phyloP scores from a whole-genome alignment of 1,140 invertebrate species.

The Hyles euphorbiae region DNA sequence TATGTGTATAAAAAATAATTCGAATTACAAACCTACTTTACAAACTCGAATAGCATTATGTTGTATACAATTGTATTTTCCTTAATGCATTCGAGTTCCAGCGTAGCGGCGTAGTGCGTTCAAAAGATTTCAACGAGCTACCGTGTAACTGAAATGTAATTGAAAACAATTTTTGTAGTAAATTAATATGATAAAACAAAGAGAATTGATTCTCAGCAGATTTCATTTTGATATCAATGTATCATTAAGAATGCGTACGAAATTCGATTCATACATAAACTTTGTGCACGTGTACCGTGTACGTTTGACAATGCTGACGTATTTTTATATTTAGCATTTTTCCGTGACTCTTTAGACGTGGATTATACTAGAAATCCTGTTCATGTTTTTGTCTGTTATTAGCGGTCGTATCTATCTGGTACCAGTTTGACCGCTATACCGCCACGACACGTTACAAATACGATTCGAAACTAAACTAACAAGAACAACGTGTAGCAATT shows the following conservation, averaged over 20 bases:
- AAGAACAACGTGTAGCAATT: slow-evolving; percentile 3
- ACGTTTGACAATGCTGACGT: slow-evolving; percentile 16
- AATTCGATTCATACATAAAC: too few relatives aligned
- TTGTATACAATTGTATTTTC: too few relatives aligned
- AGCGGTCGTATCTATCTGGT: slow-evolving; percentile 3
- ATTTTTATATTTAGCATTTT: slow-evolving; percentile 50
- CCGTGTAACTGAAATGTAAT: neutral
- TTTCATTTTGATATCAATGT: too few relatives aligned
- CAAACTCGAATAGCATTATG: too few relatives aligned
- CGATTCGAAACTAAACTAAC: slow-evolving; percentile 4
- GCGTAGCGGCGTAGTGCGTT: neutral
- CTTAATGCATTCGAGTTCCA: too few relatives aligned
- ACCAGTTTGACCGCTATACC: slow-evolving; percentile 11
- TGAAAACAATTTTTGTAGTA: too few relatives aligned
- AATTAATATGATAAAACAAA: too few relatives aligned
- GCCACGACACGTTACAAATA: slow-evolving; percentile 10
- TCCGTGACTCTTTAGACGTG: slow-evolving; percentile 30
- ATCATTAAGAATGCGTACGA: too few relatives aligned
- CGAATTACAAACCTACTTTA: too few relatives aligned
- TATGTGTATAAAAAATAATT: too few relatives aligned
- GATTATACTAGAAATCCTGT: slow-evolving; percentile 61
- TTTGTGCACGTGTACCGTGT: neutral
- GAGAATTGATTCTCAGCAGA: too few relatives aligned
- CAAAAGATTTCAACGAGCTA: slow-evolving; percentile 33
- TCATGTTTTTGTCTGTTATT: slow-evolving; percentile 37